Evolutionary conservation across 2,797 vertebrate species (phyloP).

Genomic region (Benthosema pterotum): DNA sequence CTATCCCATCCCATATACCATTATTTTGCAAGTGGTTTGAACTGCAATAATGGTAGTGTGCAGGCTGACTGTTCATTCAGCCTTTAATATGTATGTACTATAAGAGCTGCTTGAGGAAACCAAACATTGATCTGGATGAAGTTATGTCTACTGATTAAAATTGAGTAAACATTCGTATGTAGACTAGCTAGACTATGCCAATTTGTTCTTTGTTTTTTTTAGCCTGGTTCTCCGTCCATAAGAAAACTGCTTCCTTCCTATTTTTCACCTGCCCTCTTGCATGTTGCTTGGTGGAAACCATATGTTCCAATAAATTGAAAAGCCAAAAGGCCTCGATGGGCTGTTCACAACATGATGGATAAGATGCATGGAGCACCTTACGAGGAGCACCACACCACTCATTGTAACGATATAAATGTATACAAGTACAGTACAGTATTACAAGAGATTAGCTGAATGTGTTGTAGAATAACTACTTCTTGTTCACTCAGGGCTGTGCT

Average conservation of each 20-base stretch:
- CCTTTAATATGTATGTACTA: too few relatives aligned
- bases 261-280: conserved; percentile 22
- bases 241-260: conserved; percentile 26
- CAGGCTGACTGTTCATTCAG: too few relatives aligned
- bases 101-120: too few relatives aligned
- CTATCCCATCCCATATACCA: background rate
- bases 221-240: conserved; percentile 16
- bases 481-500: conserved; percentile 64
- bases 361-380: conserved; percentile 38
- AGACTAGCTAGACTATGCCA: too few relatives aligned
- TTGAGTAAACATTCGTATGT: too few relatives aligned
- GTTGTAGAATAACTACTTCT: conserved; percentile 22
- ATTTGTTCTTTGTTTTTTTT: too few relatives aligned
- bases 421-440: conserved; percentile 37
- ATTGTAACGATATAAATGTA: conserved; percentile 30
- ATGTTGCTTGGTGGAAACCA: conserved; percentile 18
- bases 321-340: conserved; percentile 9
- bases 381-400: conserved; percentile 29
- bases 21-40: conserved; percentile 3
- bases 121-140: too few relatives aligned
- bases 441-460: conserved; percentile 22
- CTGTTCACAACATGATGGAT: conserved; percentile 23
- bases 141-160: too few relatives aligned
- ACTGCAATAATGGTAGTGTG: too few relatives aligned
- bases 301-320: background rate